phyloP scores from a whole-genome alignment of 64 coral and sea anemone species.

The Stichodactyla helianthus region DNA sequence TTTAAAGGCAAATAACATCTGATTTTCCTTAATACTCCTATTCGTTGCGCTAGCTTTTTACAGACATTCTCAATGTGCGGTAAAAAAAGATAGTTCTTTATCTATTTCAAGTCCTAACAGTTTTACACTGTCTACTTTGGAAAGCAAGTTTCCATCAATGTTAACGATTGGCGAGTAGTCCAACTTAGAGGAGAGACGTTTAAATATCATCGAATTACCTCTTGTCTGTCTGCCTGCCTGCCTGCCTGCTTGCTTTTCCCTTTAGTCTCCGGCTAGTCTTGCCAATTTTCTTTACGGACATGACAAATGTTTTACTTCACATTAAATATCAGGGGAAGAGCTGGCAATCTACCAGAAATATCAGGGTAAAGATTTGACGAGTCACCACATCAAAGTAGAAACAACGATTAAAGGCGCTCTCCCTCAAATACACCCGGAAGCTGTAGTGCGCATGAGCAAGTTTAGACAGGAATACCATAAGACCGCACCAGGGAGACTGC shows the following conservation, averaged over 20 bases:
- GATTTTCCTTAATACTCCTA: neutral
- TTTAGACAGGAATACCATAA: constrained; percentile 46
- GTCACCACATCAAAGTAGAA: constrained; percentile 11
- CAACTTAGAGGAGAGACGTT: no score
- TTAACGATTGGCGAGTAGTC: no score
- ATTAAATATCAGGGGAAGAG: constrained; percentile 38
- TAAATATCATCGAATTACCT: neutral
- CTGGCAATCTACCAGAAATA: constrained; percentile 48
- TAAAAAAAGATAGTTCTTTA: neutral
- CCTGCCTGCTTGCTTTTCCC: neutral
- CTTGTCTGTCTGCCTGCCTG: neutral
- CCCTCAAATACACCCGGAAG: constrained; percentile 29
- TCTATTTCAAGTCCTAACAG: no score
- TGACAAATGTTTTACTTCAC: neutral
- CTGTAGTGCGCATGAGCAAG: constrained; percentile 28
- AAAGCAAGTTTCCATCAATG: no score
- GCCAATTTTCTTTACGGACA: neutral
- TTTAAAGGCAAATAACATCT: no score
- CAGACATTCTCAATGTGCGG: neutral
- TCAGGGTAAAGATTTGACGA: constrained; percentile 21
- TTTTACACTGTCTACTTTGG: no score
- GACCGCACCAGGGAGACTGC: constrained; percentile 34
- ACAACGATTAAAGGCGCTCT: constrained; percentile 50
- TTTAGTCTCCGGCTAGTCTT: neutral
- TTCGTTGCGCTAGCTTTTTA: neutral